Conservation (phyloP, 2,888 invertebrate genomes). For the Galeopsomyia nigrocyanea region DNA sequence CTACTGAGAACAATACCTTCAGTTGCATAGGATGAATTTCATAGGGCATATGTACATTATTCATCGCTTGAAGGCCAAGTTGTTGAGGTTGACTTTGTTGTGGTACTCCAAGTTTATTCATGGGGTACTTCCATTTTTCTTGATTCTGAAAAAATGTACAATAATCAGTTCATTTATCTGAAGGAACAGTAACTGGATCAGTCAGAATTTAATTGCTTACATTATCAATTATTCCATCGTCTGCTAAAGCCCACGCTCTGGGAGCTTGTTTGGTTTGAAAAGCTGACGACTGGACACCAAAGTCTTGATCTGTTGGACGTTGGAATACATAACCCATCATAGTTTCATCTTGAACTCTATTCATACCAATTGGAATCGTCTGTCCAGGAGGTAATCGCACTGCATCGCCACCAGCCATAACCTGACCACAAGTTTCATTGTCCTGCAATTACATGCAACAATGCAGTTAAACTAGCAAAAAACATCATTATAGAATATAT, state of each 20-base stretch:
- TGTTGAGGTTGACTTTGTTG: slow-evolving; percentile 74
- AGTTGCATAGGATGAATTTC: slow-evolving; percentile 67
- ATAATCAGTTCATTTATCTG: background rate
- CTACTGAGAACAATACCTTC: slow-evolving; percentile 58
- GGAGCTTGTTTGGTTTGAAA: slow-evolving; percentile 82
- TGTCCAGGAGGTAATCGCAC: slow-evolving; percentile 66
- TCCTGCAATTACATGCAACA: slow-evolving; percentile 54
- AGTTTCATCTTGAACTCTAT: slow-evolving; percentile 85
- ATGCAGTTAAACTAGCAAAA: too few species aligned
- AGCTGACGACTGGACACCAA: slow-evolving; percentile 73
- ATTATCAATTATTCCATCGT: slow-evolving; percentile 86
- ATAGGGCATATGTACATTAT: slow-evolving; percentile 66
- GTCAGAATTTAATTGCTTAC: slow-evolving; percentile 71
- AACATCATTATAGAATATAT: too few species aligned
- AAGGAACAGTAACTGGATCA: background rate
- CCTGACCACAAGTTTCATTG: slow-evolving; percentile 65
- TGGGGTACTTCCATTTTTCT: slow-evolving; percentile 88
- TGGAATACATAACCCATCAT: slow-evolving; percentile 94
- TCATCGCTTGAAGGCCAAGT: slow-evolving; percentile 72
- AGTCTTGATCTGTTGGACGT: slow-evolving; percentile 84
- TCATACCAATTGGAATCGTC: slow-evolving; percentile 64
- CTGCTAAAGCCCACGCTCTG: slow-evolving; percentile 85
- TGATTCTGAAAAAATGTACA: slow-evolving; percentile 76
- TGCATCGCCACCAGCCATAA: slow-evolving; percentile 67
- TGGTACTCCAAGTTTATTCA: slow-evolving; percentile 69